A percentile compares a stretch with the other conserved stretches of the same genome.
Evolutionary conservation across 1,140 invertebrate species (phyloP).

Genomic region (Sogatella furcifera): DNA sequence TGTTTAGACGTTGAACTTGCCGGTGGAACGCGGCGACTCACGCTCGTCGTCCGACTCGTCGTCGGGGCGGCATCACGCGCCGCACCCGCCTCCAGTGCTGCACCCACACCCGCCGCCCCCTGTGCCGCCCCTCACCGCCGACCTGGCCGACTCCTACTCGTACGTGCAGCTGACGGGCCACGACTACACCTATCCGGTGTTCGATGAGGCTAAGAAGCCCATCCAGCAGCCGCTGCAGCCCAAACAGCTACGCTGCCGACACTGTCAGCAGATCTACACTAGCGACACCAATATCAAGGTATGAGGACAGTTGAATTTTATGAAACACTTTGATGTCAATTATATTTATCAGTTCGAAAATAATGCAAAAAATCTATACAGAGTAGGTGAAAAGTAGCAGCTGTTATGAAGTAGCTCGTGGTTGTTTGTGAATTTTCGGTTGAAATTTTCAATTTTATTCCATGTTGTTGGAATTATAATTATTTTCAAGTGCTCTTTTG

Average conservation of each 20-base stretch:
- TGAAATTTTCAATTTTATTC: too few relatives aligned
- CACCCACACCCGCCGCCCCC: constrained; percentile 29
- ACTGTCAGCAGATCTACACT: constrained; percentile 38
- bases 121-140: constrained; percentile 35
- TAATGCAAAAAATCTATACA: too few relatives aligned
- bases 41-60: constrained; percentile 51
- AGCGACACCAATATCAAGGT: neutral
- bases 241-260: constrained; percentile 38
- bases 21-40: constrained; percentile 56
- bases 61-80: constrained; percentile 26
- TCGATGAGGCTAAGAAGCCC: constrained; percentile 39
- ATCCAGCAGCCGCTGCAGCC: constrained; percentile 30
- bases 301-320: too few relatives aligned
- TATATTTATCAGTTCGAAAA: too few relatives aligned
- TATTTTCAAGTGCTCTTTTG: too few relatives aligned
- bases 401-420: too few relatives aligned
- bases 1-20: constrained; percentile 63
- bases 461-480: too few relatives aligned
- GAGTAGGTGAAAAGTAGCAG: too few relatives aligned
- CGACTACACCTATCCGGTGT: constrained; percentile 67
- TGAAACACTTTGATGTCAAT: too few relatives aligned
- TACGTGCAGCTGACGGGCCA: constrained; percentile 79
- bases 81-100: constrained; percentile 31
- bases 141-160: constrained; percentile 52
- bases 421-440: too few relatives aligned